Base-by-base conservation (phyloP, 2,888 invertebrate species). In the Parapristionchus giblindavisi region DNA sequence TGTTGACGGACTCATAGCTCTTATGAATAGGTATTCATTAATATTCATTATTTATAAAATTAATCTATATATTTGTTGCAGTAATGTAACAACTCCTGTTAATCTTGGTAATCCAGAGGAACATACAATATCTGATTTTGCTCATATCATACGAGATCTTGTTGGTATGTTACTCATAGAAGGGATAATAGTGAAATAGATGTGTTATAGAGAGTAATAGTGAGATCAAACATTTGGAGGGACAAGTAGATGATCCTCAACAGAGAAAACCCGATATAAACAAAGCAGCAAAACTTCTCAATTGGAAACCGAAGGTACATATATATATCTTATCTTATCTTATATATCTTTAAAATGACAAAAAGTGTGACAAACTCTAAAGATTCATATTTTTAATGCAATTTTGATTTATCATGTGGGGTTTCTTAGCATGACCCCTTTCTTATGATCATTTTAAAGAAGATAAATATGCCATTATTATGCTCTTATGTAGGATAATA, bases 101-200 rank as follows among this genome's bases (percentile, higher is more conserved):
- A 99, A 99, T 90, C 90, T 99, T 78, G 99, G 99, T 54, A 99
- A 99, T 90, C 98, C 99, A 0, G 95, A 95, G 56, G 99, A 99
- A 89, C 94, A 96, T 89, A 94, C 95, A 1, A 98, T 99, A 84
- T 92, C 93, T 91, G 93, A 91, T 68, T 91, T 91, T 84, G 91
- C 91, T 14, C 81, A 82, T n/a, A 89, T 90, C 48, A 91, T 91
- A 58, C 87, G 88, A 73, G 85, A 89, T 54, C 81, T 90, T 63
- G 89, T 90, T n/a, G 90, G 90, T 90, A 78, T 84, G 89, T 85
- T 4, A 29, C 8, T 43, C 11, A 14, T n/a, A n/a, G n/a, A n/a
- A n/a, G n/a, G n/a, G n/a, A n/a, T n/a, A n/a, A n/a, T n/a, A n/a
- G n/a, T n/a, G n/a, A n/a, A n/a, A n/a, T 65, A 36, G 24, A 27